Evolutionary conservation across 2,888 invertebrate genomes (phyloP).

Genomic region (Stenodema calcarata): DNA sequence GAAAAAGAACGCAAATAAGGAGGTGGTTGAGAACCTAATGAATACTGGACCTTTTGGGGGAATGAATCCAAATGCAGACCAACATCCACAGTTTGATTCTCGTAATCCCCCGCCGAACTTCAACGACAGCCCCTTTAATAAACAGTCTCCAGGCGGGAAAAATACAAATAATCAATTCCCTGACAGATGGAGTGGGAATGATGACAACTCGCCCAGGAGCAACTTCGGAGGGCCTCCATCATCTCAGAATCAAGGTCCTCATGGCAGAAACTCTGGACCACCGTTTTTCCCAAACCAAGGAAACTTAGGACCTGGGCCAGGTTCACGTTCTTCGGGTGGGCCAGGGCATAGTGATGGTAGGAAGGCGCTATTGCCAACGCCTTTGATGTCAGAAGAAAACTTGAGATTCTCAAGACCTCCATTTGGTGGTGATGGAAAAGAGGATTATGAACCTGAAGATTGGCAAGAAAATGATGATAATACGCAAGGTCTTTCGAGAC

Average conservation of each 20-base stretch:
- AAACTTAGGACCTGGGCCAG: background rate
- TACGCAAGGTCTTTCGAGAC: background rate
- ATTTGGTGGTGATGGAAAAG: background rate
- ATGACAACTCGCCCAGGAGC: background rate
- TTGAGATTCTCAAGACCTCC: background rate
- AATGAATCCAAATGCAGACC: background rate
- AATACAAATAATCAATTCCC: background rate
- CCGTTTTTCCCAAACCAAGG: background rate
- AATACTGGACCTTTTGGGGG: background rate
- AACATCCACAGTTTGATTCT: background rate
- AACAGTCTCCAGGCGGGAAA: background rate
- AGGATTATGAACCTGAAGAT: background rate
- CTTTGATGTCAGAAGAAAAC: background rate
- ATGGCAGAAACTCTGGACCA: conserved; percentile 16
- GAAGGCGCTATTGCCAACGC: background rate
- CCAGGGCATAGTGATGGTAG: background rate
- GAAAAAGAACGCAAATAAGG: background rate
- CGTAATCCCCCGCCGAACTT: background rate
- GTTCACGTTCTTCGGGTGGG: background rate
- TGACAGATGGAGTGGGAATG: background rate
- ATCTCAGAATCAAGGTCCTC: background rate
- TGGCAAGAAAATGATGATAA: background rate
- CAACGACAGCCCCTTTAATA: background rate
- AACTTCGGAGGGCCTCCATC: background rate
- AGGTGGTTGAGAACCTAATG: background rate